These are phyloP conservation scores for Tragelaphus scriptus DNA, from an alignment of 2,113 vertebrate species.

Conservation along the genomic window DNA sequence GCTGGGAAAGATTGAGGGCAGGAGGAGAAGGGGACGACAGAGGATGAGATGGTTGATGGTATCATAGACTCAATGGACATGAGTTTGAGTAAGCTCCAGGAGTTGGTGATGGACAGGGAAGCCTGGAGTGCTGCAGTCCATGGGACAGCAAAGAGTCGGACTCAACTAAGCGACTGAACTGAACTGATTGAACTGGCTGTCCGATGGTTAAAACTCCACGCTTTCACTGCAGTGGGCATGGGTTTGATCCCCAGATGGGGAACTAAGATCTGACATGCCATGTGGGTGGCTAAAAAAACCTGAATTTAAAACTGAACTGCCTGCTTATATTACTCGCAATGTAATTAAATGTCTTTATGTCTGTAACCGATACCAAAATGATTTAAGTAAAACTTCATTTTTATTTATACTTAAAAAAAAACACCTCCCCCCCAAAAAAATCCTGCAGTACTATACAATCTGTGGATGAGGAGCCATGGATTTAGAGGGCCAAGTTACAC, in stretches of 20 bases:
- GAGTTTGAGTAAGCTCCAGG: not conserved
- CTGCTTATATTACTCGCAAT: not conserved
- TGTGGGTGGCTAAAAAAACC: not conserved
- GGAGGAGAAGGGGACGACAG: not conserved
- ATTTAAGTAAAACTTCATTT: not conserved
- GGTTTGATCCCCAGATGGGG: not conserved
- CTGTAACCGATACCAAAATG: not conserved
- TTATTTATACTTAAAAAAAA: not conserved
- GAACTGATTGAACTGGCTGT: not conserved
- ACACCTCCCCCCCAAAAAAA: not conserved
- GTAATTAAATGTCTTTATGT: not conserved
- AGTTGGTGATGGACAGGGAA: not conserved
- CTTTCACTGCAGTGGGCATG: not conserved
- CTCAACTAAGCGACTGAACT: not conserved
- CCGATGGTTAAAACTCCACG: not conserved
- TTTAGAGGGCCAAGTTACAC: not conserved
- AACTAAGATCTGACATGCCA: not conserved
- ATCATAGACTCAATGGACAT: not conserved
- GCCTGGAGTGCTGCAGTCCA: not conserved
- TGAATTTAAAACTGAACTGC: conserved; percentile 21
- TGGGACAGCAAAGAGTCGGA: not conserved
- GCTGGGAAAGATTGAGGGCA: not conserved
- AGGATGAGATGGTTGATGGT: not conserved
- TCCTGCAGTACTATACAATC: not conserved
- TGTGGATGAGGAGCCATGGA: not conserved